Conservation (phyloP, 1,140 invertebrate species). For the Brachionus rubens region DNA sequence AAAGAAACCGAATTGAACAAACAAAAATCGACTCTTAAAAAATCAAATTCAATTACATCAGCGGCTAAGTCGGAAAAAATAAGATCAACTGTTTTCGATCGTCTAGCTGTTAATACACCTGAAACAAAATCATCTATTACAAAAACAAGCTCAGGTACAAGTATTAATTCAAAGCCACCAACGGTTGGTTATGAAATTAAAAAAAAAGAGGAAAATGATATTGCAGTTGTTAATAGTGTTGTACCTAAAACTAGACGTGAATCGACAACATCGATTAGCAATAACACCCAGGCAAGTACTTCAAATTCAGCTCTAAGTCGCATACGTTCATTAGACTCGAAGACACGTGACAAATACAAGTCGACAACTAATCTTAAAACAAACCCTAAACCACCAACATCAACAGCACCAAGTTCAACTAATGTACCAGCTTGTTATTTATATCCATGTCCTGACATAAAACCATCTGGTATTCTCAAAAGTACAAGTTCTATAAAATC, state of each 20-base stretch:
- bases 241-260: slow-evolving; percentile 9
- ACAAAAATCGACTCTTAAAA: not conserved
- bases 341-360: slow-evolving; percentile 11
- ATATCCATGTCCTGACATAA: not conserved
- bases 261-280: not conserved
- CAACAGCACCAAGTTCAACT: not conserved
- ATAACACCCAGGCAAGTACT: not conserved
- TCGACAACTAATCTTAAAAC: slow-evolving; percentile 10
- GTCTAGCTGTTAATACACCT: not conserved
- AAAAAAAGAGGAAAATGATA: slow-evolving; percentile 37
- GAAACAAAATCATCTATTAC: not conserved
- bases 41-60: not conserved
- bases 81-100: slow-evolving; percentile 10
- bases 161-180: not conserved
- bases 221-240: slow-evolving; percentile 8
- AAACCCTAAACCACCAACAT: not conserved
- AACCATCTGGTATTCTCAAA: not conserved
- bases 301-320: not conserved
- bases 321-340: slow-evolving; percentile 2
- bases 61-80: not conserved
- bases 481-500: no score
- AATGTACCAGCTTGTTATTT: slow-evolving; percentile 32
- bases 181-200: slow-evolving; percentile 5
- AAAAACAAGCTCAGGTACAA: not conserved
- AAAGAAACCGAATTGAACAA: not conserved